These are phyloP conservation scores for Nebria salina DNA, from an alignment of 2,888 invertebrate species.

Conservation along the genomic window DNA sequence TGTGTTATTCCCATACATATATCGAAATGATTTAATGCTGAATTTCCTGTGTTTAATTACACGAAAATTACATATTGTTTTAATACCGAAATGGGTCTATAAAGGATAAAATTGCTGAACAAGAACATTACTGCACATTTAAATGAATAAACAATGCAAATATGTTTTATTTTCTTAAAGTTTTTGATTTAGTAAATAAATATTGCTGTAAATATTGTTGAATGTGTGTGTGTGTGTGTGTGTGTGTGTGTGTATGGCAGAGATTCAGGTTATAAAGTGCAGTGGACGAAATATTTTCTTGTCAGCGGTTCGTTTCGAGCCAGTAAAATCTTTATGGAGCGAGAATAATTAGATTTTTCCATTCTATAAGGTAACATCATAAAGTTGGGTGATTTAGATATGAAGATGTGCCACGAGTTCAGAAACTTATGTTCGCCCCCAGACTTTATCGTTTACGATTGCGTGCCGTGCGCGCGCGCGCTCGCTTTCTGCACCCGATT, in stretches of 20 bases:
- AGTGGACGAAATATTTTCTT: constrained; percentile 38
- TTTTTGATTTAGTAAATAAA: not conserved
- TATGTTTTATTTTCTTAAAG: not conserved
- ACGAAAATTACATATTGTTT: too few relatives aligned
- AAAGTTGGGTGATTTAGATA: constrained; percentile 42
- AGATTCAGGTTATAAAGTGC: constrained; percentile 22
- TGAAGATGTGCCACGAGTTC: constrained; percentile 25
- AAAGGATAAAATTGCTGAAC: too few relatives aligned
- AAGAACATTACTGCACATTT: too few relatives aligned
- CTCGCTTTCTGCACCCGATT: not conserved
- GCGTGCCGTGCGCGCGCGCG: constrained; percentile 20
- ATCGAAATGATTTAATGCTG: not conserved
- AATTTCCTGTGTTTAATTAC: too few relatives aligned
- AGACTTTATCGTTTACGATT: constrained; percentile 26
- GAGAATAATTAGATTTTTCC: constrained; percentile 44
- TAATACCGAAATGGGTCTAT: too few relatives aligned
- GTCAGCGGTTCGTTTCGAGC: constrained; percentile 34
- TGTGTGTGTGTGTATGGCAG: not conserved
- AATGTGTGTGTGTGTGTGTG: not conserved
- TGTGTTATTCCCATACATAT: not conserved
- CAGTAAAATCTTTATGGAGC: constrained; percentile 44
- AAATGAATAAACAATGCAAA: too few relatives aligned
- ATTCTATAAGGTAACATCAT: constrained; percentile 42
- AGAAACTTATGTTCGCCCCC: constrained; percentile 31
- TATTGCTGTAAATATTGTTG: not conserved